phyloP scores from a whole-genome alignment of 2,113 vertebrate genomes.

The Tragelaphus strepsiceros region DNA sequence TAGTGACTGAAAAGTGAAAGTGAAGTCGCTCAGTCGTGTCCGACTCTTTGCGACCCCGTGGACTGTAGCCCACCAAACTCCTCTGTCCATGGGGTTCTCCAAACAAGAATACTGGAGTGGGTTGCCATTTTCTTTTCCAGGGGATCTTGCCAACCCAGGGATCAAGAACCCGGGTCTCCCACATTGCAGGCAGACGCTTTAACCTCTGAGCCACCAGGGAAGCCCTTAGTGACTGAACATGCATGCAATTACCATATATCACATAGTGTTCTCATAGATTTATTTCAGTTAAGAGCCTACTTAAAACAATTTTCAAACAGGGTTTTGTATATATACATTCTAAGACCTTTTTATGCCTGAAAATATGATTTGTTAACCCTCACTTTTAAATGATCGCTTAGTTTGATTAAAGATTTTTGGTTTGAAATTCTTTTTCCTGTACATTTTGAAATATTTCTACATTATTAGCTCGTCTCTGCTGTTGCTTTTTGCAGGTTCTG shows the following conservation, averaged over 20 bases:
- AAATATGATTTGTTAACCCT: neutral
- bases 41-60: too few relatives aligned
- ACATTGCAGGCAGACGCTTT: too few relatives aligned
- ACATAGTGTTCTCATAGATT: neutral
- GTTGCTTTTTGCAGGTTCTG: neutral
- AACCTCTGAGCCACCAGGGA: too few relatives aligned
- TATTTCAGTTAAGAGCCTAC: neutral
- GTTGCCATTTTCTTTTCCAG: too few relatives aligned
- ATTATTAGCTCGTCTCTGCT: neutral
- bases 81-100: too few relatives aligned
- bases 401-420: neutral
- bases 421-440: constrained; percentile 9
- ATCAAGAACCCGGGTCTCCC: too few relatives aligned
- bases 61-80: too few relatives aligned
- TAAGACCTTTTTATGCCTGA: neutral
- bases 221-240: neutral
- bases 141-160: too few relatives aligned
- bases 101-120: too few relatives aligned
- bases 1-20: neutral
- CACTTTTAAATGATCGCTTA: neutral
- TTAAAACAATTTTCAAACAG: neutral
- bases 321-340: neutral
- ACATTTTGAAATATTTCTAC: neutral
- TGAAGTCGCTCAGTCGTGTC: too few relatives aligned
- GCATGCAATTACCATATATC: neutral